These are phyloP conservation scores for Erebia epiphron DNA, from an alignment of 2,888 invertebrate genomes.

Conservation along the genomic window DNA sequence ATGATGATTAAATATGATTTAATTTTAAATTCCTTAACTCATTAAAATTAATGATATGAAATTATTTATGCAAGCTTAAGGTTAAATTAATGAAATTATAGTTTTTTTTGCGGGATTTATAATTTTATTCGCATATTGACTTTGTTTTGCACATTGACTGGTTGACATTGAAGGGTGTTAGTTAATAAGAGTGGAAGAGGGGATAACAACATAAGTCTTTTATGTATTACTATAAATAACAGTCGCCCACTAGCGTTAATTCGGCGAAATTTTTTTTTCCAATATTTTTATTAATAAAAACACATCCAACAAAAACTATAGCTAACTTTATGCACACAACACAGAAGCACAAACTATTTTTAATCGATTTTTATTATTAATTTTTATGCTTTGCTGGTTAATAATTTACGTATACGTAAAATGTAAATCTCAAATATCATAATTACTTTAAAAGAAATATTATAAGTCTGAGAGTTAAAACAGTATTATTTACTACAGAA, in stretches of 20 bases:
- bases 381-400: too few relatives aligned
- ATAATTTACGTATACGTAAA: too few relatives aligned
- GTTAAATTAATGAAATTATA: too few relatives aligned
- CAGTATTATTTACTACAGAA: too few relatives aligned
- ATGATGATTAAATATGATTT: too few relatives aligned
- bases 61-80: too few relatives aligned
- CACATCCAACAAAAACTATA: background rate
- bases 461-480: too few relatives aligned
- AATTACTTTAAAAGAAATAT: too few relatives aligned
- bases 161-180: background rate
- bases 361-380: background rate
- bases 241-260: conserved; percentile 6
- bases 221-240: background rate
- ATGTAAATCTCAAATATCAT: too few relatives aligned
- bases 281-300: background rate
- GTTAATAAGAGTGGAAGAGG: too few relatives aligned
- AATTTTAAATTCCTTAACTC: too few relatives aligned
- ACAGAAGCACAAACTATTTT: background rate
- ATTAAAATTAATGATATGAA: too few relatives aligned
- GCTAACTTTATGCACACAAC: background rate
- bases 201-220: background rate
- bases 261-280: background rate
- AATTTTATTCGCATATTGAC: conserved; percentile 11
- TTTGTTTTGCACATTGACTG: background rate
- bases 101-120: background rate